These are phyloP conservation scores for Coilia nasus DNA, from an alignment of 2,797 vertebrate genomes.

Conservation along the genomic window DNA sequence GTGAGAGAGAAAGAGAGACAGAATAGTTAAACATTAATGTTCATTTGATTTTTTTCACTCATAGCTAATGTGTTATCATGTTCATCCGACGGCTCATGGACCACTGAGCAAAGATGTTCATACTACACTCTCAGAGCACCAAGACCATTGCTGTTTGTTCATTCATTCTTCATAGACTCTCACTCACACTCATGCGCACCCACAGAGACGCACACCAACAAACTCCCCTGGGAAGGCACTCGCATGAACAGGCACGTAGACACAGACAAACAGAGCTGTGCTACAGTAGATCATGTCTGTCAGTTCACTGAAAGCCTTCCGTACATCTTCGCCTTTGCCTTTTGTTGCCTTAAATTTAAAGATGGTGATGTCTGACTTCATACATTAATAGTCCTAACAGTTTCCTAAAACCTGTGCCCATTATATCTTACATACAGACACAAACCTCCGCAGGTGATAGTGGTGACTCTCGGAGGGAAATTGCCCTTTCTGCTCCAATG, in stretches of 20 bases:
- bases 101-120: not conserved
- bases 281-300: not conserved
- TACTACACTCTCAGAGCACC: not conserved
- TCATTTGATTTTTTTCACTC: not conserved
- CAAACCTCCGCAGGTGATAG: not conserved
- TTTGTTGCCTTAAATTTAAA: not conserved
- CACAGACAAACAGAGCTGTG: not conserved
- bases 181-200: not conserved
- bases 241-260: constrained; percentile 45
- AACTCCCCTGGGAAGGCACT: constrained; percentile 29
- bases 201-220: not conserved
- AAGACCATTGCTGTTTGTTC: not conserved
- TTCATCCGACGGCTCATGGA: not conserved
- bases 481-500: not conserved
- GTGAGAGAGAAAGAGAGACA: too few species aligned
- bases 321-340: not conserved
- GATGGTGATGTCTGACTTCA: not conserved
- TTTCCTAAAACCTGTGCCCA: not conserved
- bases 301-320: not conserved
- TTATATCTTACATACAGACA: not conserved
- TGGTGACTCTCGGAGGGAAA: not conserved
- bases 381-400: not conserved
- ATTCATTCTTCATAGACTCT: not conserved
- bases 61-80: not conserved
- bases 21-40: not conserved